phyloP scores from a whole-genome alignment of 2,797 vertebrate species.

The Coregonus suidteri region DNA sequence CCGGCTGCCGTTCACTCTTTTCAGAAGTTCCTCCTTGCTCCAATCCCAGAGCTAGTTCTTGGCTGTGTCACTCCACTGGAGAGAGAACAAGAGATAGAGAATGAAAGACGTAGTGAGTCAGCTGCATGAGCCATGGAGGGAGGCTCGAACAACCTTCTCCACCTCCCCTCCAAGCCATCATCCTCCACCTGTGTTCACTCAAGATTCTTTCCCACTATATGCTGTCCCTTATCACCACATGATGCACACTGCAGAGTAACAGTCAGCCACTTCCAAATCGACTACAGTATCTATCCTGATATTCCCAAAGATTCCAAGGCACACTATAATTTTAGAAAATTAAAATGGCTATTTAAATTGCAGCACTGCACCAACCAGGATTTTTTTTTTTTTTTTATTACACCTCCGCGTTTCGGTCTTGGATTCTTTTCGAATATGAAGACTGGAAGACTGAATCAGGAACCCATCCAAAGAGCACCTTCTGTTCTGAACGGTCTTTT shows the following conservation, averaged over 20 bases:
- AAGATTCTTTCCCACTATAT: conserved; percentile 33
- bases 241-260: conserved; percentile 35
- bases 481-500: background rate
- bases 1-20: background rate
- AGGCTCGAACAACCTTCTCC: background rate
- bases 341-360: no score
- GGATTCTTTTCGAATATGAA: no score
- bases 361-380: no score
- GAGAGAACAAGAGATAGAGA: background rate
- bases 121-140: background rate
- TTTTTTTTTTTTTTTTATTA: no score
- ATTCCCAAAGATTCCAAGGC: no score
- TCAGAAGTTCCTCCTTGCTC: background rate
- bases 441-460: no score
- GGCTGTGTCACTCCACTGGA: background rate
- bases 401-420: no score
- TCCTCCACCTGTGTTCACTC: background rate
- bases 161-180: background rate
- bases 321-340: no score
- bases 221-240: conserved; percentile 33
- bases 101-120: background rate
- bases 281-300: no score
- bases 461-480: background rate
- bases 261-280: conserved; percentile 29
- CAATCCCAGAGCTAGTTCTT: background rate